Evolutionary conservation across 2,888 invertebrate genomes (phyloP).

Genomic region (Ommatoiulus sabulosus): DNA sequence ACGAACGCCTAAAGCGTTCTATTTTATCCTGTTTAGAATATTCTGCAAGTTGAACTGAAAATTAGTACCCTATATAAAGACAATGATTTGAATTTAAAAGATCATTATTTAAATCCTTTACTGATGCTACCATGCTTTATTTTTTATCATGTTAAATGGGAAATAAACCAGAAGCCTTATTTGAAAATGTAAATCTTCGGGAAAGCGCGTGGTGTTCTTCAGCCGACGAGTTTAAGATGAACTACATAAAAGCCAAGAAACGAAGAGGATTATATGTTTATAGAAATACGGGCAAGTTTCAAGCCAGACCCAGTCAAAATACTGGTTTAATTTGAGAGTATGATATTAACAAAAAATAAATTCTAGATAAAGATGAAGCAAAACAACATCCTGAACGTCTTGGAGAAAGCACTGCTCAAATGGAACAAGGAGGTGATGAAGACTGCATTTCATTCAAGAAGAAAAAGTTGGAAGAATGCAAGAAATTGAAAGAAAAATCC

Average conservation of each 20-base stretch:
- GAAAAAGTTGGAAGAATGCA: background rate
- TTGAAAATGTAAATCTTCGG: background rate
- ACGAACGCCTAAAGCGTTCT: no score
- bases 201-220: background rate
- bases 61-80: no score
- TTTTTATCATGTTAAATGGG: background rate
- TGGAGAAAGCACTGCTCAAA: background rate
- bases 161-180: background rate
- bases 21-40: no score
- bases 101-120: no score
- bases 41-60: no score
- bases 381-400: background rate
- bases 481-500: background rate
- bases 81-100: no score
- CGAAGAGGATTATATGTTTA: constrained; percentile 4
- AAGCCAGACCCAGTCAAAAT: no score
- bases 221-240: background rate
- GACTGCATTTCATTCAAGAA: background rate
- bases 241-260: constrained; percentile 36
- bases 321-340: background rate
- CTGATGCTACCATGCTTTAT: background rate
- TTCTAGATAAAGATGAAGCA: background rate
- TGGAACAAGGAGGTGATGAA: background rate
- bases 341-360: background rate
- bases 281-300: background rate